Evolutionary conservation across 37 sponge, comb jelly and placozoan genomes (phyloP).

Genomic region (Beroe forskalii): DNA sequence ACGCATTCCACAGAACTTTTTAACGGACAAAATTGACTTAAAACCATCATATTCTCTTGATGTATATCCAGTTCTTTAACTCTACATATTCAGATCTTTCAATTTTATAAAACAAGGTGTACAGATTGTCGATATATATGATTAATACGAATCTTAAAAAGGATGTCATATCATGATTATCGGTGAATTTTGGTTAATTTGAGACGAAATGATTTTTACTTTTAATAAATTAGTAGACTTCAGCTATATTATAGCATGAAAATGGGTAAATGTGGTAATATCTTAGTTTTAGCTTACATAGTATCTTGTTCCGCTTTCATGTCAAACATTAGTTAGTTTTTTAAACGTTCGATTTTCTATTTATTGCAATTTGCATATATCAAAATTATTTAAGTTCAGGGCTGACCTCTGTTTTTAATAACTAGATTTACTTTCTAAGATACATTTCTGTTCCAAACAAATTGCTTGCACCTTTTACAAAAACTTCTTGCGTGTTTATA

Average conservation of each 20-base stretch:
- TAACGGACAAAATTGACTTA: too few relatives aligned
- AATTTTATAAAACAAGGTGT: background rate
- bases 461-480: too few relatives aligned
- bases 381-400: background rate
- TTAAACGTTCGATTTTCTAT: background rate
- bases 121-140: background rate
- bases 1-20: background rate
- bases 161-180: too few relatives aligned
- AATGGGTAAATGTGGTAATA: background rate
- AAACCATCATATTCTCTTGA: too few relatives aligned
- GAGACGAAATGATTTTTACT: background rate
- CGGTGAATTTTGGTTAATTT: background rate
- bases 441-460: background rate
- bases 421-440: too few relatives aligned
- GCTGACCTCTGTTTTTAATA: background rate
- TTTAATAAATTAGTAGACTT: too few relatives aligned
- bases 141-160: too few relatives aligned
- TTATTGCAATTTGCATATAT: background rate
- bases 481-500: too few relatives aligned
- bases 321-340: too few relatives aligned
- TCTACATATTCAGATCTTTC: background rate
- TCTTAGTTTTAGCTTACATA: background rate
- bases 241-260: too few relatives aligned
- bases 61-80: too few relatives aligned
- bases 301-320: background rate